Percentiles rank a stretch among this genome's conserved stretches.
phyloP scores from a whole-genome alignment of 2,888 invertebrate species.

The Teleogryllus oceanicus region DNA sequence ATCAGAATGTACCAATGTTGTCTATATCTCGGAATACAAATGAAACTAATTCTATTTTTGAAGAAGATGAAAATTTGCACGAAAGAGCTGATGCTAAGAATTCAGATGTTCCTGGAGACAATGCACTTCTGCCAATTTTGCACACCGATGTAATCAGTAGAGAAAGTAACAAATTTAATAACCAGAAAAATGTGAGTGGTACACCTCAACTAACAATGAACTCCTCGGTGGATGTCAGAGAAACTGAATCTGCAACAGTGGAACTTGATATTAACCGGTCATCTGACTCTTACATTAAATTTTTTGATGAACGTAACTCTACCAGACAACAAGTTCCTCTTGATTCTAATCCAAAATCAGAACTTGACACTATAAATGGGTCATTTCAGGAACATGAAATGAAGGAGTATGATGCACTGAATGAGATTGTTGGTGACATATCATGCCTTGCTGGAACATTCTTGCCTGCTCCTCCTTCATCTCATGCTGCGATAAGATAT shows the following conservation, averaged over 20 bases:
- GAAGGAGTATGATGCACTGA: not conserved
- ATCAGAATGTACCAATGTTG: not conserved
- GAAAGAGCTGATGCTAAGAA: not conserved
- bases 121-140: not conserved
- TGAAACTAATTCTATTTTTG: not conserved
- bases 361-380: not conserved
- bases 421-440: slow-evolving; percentile 24
- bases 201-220: not conserved
- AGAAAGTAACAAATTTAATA: not conserved
- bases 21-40: not conserved
- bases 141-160: not conserved
- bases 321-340: not conserved
- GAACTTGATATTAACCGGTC: not conserved
- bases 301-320: not conserved
- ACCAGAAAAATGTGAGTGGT: not conserved
- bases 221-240: not conserved
- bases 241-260: not conserved
- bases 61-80: not conserved
- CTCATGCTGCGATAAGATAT: slow-evolving; percentile 28
- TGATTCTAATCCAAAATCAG: not conserved
- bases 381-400: not conserved
- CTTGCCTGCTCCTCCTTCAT: slow-evolving; percentile 27
- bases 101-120: not conserved
- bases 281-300: not conserved
- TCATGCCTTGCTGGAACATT: slow-evolving; percentile 28